Conservation (phyloP, 2,797 vertebrate genomes). For the Oreochromis mossambicus region DNA sequence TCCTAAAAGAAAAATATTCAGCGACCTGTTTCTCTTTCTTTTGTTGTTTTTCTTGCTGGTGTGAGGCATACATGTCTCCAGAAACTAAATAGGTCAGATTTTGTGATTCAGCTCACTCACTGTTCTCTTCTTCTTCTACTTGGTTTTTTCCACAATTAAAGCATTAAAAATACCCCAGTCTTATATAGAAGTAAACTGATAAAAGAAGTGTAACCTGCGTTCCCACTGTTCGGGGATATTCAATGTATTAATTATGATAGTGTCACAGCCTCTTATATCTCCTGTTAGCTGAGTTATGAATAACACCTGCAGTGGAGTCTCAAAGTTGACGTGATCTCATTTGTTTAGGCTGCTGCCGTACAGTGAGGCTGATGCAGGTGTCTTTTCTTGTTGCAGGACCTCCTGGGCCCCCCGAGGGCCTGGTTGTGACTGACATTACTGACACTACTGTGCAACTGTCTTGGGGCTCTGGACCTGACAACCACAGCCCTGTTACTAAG, state of each 20-base stretch:
- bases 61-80: not conserved
- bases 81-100: not conserved
- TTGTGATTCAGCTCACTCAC: not conserved
- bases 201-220: not conserved
- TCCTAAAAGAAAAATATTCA: not conserved
- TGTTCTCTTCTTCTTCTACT: not conserved
- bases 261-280: conserved; percentile 24
- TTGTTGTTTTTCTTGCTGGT: not conserved
- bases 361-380: conserved; percentile 7
- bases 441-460: conserved; percentile 81
- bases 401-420: conserved; percentile 82
- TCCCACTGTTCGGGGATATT: conserved; percentile 4
- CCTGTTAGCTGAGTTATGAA: conserved; percentile 28
- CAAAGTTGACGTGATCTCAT: conserved; percentile 9
- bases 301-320: conserved; percentile 14
- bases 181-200: not conserved
- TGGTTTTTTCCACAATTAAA: not conserved
- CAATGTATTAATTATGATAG: conserved; percentile 29
- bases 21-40: not conserved
- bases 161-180: not conserved
- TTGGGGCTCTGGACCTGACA: conserved; percentile 82
- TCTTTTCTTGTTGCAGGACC: conserved; percentile 71
- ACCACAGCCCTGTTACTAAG: conserved; percentile 85
- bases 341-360: conserved; percentile 13
- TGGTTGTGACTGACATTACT: conserved; percentile 80